Evolutionary conservation across 2,888 invertebrate genomes (phyloP).

Genomic region (Drosophila merina): DNA sequence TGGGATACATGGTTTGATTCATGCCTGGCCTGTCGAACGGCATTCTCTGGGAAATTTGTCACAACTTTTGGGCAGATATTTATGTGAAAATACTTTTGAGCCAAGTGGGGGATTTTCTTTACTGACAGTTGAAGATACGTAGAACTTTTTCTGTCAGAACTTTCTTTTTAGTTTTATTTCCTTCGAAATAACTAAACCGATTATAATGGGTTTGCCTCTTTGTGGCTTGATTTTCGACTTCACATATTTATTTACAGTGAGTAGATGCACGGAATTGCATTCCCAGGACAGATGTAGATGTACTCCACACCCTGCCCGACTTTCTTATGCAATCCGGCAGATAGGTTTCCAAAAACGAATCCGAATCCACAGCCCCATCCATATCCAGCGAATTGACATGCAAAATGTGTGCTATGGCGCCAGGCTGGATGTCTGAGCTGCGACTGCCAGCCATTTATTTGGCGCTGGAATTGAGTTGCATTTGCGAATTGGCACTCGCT

Average conservation of each 20-base stretch:
- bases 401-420: conserved; percentile 59
- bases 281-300: conserved; percentile 32
- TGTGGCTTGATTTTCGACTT: background rate
- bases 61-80: conserved; percentile 22
- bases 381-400: conserved; percentile 61
- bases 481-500: conserved; percentile 28
- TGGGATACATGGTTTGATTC: conserved; percentile 32
- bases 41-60: conserved; percentile 30
- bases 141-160: background rate
- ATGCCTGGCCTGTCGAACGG: conserved; percentile 21
- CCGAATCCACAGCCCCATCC: background rate
- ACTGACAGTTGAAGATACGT: background rate
- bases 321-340: conserved; percentile 68
- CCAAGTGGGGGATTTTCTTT: background rate
- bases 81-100: conserved; percentile 13
- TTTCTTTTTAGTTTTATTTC: background rate
- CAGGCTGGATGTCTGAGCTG: conserved; percentile 41
- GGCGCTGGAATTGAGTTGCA: conserved; percentile 57
- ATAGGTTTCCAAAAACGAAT: conserved; percentile 37
- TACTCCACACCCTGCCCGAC: conserved; percentile 37
- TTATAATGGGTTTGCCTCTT: background rate
- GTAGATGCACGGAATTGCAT: conserved; percentile 7
- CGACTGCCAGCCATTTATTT: conserved; percentile 49
- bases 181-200: background rate
- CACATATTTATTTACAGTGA: conserved; percentile 52